Evolutionary conservation across 2,113 vertebrate species (phyloP), one percentile per base, ranked within the genome.

Genomic region (Engraulis encrasicolus): DNA sequence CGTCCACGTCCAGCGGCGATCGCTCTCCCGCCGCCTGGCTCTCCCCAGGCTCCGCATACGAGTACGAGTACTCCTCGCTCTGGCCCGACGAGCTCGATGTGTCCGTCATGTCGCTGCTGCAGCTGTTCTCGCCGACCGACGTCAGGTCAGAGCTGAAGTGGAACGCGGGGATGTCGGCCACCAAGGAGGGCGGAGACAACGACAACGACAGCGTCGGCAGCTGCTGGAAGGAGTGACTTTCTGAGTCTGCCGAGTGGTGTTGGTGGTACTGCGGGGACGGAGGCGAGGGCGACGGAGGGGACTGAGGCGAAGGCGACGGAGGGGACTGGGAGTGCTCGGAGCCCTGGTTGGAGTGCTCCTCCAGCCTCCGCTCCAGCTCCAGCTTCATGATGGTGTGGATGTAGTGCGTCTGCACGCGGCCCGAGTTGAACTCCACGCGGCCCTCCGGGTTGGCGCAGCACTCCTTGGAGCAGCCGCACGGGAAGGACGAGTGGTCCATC

Each of bases 401-500:
- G 92, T 97, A 97, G 83, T 99, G 98, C 0, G 97, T 99, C 90
- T 98, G 98, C 38, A 99, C 98, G 0, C 98, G 92, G 4, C 94
- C 94, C 86, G 97, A 97, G 92, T 99, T 99, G 90, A 99, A 99
- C 85, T 99, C 97, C 0, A 98, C 96, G 78, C 98, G 96, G 84
- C 98, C 98, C 81, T 96, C 93, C 0, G 92, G 97, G 93, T 99
- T 99, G 82, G 96, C 96, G 0, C 98, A 99, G 85, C 98, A 96
- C 0, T 98, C 97, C 88, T 95, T 97, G 27, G 97, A 97, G 89
- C 98, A 99, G 78, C 98, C 97, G 0, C 98, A 99, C 11, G 98
- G 98, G 91, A 99, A 99, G 0, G 96, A 95, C 0, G 97, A 97
- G 92, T 99, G 98, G 90, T 99, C 98, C 97, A 97, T 98, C 98